phyloP scores from a whole-genome alignment of 2,888 invertebrate genomes.

The Pseudococcus jackbeardsleyi region DNA sequence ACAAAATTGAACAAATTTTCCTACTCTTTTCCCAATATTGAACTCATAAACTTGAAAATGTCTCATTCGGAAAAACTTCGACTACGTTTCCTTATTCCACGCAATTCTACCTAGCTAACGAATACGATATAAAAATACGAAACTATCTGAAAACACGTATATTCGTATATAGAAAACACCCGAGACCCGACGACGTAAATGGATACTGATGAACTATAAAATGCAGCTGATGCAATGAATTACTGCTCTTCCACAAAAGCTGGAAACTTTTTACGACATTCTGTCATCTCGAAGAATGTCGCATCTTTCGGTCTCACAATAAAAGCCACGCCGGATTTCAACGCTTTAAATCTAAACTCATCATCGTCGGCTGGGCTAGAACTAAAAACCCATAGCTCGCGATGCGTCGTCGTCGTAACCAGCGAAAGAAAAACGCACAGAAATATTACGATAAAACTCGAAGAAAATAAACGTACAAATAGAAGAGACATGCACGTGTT shows the following conservation, averaged over 20 bases:
- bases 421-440: background rate
- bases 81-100: background rate
- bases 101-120: background rate
- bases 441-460: background rate
- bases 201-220: conserved; percentile 23
- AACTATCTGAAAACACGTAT: conserved; percentile 3
- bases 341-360: conserved; percentile 12
- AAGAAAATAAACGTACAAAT: conserved; percentile 48
- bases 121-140: background rate
- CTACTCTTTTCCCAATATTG: too few species aligned
- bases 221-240: conserved; percentile 40
- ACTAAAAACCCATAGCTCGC: background rate
- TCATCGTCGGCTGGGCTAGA: background rate
- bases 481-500: conserved; percentile 60
- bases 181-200: background rate
- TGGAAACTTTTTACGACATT: conserved; percentile 25
- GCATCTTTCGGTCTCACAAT: conserved; percentile 1
- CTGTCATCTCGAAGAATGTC: conserved; percentile 16
- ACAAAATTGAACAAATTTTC: too few species aligned
- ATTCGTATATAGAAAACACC: background rate
- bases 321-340: background rate
- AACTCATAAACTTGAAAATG: too few species aligned
- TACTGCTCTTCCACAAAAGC: conserved; percentile 14
- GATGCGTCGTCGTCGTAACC: background rate
- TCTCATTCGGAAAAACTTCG: background rate